phyloP scores from a whole-genome alignment of 2,888 invertebrate genomes.

The Sesia apiformis region DNA sequence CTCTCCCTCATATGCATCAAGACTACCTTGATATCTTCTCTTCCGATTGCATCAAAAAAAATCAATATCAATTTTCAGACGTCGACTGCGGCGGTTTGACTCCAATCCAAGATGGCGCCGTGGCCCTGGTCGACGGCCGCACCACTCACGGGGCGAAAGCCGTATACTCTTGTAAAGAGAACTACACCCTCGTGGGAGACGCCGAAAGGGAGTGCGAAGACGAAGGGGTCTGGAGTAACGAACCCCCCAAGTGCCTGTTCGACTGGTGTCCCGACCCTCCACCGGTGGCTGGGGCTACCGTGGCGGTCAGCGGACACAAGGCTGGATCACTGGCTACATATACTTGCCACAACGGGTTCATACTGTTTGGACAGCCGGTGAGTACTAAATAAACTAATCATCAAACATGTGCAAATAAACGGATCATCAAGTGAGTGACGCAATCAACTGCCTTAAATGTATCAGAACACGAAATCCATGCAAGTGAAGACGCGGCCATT shows the following conservation, averaged over 20 bases:
- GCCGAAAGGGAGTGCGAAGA: slow-evolving; percentile 82
- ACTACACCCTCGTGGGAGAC: slow-evolving; percentile 88
- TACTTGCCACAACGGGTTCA: slow-evolving; percentile 87
- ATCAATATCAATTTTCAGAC: slow-evolving; percentile 59
- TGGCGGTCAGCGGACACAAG: slow-evolving; percentile 80
- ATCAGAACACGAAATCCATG: no score
- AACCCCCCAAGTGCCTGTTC: slow-evolving; percentile 86
- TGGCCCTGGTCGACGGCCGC: slow-evolving; percentile 78
- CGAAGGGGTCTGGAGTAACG: slow-evolving; percentile 84
- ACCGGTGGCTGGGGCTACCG: slow-evolving; percentile 82
- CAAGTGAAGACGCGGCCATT: no score
- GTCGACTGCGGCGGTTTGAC: slow-evolving; percentile 85
- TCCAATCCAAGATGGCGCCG: slow-evolving; percentile 81
- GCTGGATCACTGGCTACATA: slow-evolving; percentile 89
- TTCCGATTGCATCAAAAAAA: no score
- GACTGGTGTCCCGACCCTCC: slow-evolving; percentile 93
- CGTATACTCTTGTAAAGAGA: slow-evolving; percentile 85
- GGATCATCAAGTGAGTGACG: no score
- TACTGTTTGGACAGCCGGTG: slow-evolving; percentile 87
- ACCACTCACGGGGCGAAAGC: slow-evolving; percentile 88
- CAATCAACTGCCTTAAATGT: no score
- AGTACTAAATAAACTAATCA: slow-evolving; percentile 25
- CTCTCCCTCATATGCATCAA: no score
- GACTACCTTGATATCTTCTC: no score
- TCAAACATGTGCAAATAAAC: background rate